A percentile compares a stretch with the other conserved stretches of the same genome.
Evolutionary conservation across 1,140 invertebrate genomes (phyloP).

Genomic region (Drosophila ananassae): DNA sequence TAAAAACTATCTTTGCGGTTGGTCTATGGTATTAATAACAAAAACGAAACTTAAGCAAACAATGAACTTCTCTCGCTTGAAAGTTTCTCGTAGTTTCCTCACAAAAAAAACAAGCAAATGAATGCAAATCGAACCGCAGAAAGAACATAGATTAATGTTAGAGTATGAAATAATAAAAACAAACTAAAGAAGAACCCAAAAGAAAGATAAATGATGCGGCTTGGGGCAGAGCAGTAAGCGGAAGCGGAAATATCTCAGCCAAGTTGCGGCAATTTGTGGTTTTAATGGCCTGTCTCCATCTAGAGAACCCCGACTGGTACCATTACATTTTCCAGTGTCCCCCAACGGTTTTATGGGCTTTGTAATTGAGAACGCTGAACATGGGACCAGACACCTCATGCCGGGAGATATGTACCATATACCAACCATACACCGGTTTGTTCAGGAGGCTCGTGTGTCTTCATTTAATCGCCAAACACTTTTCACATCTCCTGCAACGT

Average conservation of each 20-base stretch:
- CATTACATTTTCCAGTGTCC: slow-evolving; percentile 8
- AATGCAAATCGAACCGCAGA: slow-evolving; percentile 42
- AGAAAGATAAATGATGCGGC: slow-evolving; percentile 60
- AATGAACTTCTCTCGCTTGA: slow-evolving; percentile 16
- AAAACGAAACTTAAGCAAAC: slow-evolving; percentile 23
- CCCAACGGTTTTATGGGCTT: slow-evolving; percentile 47
- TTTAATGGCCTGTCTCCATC: slow-evolving; percentile 52
- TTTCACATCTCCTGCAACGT: slow-evolving; percentile 55
- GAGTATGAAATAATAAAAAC: slow-evolving; percentile 22
- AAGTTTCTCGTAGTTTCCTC: slow-evolving; percentile 23
- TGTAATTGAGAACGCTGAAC: slow-evolving; percentile 58
- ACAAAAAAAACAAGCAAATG: slow-evolving; percentile 7
- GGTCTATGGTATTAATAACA: slow-evolving; percentile 20
- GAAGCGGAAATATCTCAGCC: slow-evolving; percentile 74
- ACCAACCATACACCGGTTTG: neutral
- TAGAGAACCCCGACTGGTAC: slow-evolving; percentile 9
- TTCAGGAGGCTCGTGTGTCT: slow-evolving; percentile 12
- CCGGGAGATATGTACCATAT: slow-evolving; percentile 25
- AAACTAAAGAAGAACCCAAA: slow-evolving; percentile 12
- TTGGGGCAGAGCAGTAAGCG: slow-evolving; percentile 31
- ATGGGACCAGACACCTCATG: slow-evolving; percentile 51
- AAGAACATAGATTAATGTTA: slow-evolving; percentile 32
- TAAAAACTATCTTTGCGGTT: slow-evolving; percentile 20
- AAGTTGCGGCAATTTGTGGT: slow-evolving; percentile 77
- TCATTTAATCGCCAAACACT: slow-evolving; percentile 37